Evolutionary conservation across 2,888 invertebrate genomes (phyloP), one percentile per base, ranked within the genome.

Genomic region (Baccha elongata): DNA sequence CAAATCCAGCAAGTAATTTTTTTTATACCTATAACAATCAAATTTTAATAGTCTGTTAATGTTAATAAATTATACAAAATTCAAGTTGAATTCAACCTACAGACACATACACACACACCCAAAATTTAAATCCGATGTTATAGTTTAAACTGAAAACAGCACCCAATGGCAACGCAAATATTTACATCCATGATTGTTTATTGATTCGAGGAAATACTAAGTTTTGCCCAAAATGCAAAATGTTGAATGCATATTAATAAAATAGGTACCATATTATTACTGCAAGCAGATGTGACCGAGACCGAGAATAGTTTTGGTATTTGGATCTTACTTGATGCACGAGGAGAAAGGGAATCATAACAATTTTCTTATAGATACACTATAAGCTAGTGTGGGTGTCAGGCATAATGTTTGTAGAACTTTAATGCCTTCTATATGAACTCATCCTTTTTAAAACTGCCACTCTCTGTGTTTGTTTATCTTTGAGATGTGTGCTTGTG

Each of bases 111-210:
- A n/a, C n/a, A n/a, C n/a, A n/a, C n/a, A n/a, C n/a, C n/a, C n/a
- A n/a, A n/a, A n/a, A n/a, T 23, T 32, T 48, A 44, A 71, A 35
- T 50, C 58, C 50, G 32, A 65, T 74, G 80, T 35, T 46, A 67
- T 32, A 32, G 78, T 58, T 72, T 65, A 64, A 53, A 67, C 37
- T 68, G 74, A 75, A 81, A 81, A 76, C 81, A 81, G 71, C 76
- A 72, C 67, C 81, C 71, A 48, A 67, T 65, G 67, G 71, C 60
- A 81, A 81, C 35, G 62, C 76, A 81, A 81, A 81, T 81, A 81
- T 81, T 81, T 81, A 81, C 71, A 76, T 71, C 75, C 76, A 40
- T 72, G 81, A 81, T 81, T 81, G 76, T 81, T 81, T 81, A 81
- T 81, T 81, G 81, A 81, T 81, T 81, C 52, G 65, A 81, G 53